These are phyloP conservation scores for Caranx melampygus DNA, from an alignment of 2,113 vertebrate species.

Conservation along the genomic window DNA sequence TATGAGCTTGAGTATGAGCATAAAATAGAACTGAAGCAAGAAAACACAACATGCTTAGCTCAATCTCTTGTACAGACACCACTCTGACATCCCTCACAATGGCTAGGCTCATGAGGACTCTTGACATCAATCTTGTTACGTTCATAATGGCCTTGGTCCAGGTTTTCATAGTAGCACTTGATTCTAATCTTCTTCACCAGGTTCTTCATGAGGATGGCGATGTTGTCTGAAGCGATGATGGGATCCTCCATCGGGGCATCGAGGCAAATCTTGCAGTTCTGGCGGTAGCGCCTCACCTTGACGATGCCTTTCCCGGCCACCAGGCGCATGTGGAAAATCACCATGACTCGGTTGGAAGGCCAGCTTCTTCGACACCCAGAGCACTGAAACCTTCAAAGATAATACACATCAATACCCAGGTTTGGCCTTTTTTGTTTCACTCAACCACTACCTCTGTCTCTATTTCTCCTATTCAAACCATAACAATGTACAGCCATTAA, in stretches of 20 bases:
- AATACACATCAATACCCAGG: background rate
- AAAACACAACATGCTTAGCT: no score
- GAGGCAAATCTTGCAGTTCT: constrained; percentile 74
- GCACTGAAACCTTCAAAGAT: constrained; percentile 83
- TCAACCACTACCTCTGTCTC: background rate
- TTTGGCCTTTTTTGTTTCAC: background rate
- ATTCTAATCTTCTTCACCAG: constrained; percentile 84
- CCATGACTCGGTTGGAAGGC: constrained; percentile 81
- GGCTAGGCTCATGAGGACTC: constrained; percentile 76
- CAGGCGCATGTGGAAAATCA: constrained; percentile 78
- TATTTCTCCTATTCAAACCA: background rate
- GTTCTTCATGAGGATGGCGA: constrained; percentile 83
- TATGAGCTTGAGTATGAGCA: no score
- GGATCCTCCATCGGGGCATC: constrained; percentile 74
- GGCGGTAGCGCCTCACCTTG: constrained; percentile 76
- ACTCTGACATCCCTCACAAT: constrained; percentile 85
- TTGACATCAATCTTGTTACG: constrained; percentile 51
- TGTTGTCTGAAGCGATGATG: constrained; percentile 73
- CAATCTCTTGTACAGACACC: no score
- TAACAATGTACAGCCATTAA: background rate
- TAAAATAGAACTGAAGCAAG: no score
- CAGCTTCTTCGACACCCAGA: constrained; percentile 80
- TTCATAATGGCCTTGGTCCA: background rate
- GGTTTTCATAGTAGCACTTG: constrained; percentile 80
- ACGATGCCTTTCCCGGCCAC: constrained; percentile 30